These are phyloP conservation scores for Cygnus atratus DNA, from an alignment of 2,113 vertebrate genomes.

Conservation along the genomic window DNA sequence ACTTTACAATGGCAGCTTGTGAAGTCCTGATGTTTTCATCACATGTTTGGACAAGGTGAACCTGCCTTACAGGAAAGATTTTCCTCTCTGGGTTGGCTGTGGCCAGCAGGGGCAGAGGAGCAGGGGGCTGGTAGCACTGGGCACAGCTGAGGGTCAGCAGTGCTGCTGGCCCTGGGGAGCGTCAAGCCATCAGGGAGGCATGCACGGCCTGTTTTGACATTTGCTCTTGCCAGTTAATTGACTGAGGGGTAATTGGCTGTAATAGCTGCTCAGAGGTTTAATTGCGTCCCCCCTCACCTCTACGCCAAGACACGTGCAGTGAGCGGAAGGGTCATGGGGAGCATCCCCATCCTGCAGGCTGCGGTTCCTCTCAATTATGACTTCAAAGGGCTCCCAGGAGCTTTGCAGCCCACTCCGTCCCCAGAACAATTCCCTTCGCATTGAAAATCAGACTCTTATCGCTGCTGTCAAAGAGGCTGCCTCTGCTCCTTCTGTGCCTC, in stretches of 20 bases:
- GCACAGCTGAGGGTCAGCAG: background rate
- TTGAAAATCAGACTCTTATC: slow-evolving; percentile 43
- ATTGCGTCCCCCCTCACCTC: background rate
- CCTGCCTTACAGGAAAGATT: background rate
- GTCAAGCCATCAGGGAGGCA: slow-evolving; percentile 29
- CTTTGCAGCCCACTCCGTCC: background rate
- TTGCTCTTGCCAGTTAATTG: slow-evolving; percentile 57
- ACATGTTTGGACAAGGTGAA: background rate
- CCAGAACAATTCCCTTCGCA: slow-evolving; percentile 45
- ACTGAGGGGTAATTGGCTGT: slow-evolving; percentile 55
- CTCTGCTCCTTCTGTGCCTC: background rate
- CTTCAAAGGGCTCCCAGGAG: slow-evolving; percentile 62
- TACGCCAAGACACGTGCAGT: slow-evolving; percentile 33
- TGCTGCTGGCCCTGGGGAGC: background rate
- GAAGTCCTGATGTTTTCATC: background rate
- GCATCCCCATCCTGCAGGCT: slow-evolving; percentile 29
- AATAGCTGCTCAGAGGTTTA: slow-evolving; percentile 50
- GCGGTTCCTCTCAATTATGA: slow-evolving; percentile 55
- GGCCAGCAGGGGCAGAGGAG: background rate
- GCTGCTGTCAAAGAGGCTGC: background rate
- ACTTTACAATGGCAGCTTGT: background rate
- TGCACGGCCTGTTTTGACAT: slow-evolving; percentile 28
- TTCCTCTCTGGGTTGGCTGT: background rate
- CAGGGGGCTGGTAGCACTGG: background rate
- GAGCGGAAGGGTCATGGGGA: slow-evolving; percentile 30